These are phyloP conservation scores for Odontocerum albicorne DNA, from an alignment of 2,888 invertebrate species.

Conservation along the genomic window DNA sequence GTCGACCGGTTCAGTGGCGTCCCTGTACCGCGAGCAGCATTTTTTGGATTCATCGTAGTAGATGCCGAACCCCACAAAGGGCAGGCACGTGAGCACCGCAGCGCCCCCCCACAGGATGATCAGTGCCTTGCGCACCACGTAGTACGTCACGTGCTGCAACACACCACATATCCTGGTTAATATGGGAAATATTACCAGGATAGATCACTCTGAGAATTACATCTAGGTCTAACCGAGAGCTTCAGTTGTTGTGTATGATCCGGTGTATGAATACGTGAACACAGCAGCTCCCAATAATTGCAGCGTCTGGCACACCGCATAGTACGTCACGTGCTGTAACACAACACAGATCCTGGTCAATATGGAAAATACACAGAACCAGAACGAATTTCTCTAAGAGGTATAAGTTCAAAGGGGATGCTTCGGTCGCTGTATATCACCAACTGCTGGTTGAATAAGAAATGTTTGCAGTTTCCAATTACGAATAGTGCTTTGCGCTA, in stretches of 20 bases:
- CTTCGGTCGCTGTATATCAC: too few relatives aligned
- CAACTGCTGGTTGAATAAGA: too few relatives aligned
- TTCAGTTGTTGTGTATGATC: too few relatives aligned
- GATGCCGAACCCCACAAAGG: conserved; percentile 72
- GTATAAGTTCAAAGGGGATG: too few relatives aligned
- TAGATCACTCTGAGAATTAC: too few relatives aligned
- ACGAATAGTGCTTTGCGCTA: conserved; percentile 73
- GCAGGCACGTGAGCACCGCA: conserved; percentile 71
- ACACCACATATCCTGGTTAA: too few relatives aligned
- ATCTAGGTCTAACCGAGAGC: too few relatives aligned
- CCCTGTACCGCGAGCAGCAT: conserved; percentile 71
- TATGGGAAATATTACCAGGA: too few relatives aligned
- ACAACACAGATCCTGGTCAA: too few relatives aligned
- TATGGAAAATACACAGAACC: too few relatives aligned
- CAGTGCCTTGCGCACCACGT: conserved; percentile 71
- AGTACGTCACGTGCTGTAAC: conserved; percentile 80
- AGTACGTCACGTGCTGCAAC: conserved; percentile 80
- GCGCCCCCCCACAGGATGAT: conserved; percentile 70
- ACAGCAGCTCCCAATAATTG: conserved; percentile 70
- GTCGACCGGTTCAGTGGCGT: conserved; percentile 65
- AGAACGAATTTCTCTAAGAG: too few relatives aligned
- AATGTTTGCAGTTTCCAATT: conserved; percentile 68
- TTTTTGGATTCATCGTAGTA: conserved; percentile 62
- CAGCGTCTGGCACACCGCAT: conserved; percentile 71
- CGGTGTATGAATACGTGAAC: too few relatives aligned